Evolutionary conservation across 1,140 invertebrate species (phyloP), one percentile per base, ranked within the genome.

Genomic region (Maniola jurtina): DNA sequence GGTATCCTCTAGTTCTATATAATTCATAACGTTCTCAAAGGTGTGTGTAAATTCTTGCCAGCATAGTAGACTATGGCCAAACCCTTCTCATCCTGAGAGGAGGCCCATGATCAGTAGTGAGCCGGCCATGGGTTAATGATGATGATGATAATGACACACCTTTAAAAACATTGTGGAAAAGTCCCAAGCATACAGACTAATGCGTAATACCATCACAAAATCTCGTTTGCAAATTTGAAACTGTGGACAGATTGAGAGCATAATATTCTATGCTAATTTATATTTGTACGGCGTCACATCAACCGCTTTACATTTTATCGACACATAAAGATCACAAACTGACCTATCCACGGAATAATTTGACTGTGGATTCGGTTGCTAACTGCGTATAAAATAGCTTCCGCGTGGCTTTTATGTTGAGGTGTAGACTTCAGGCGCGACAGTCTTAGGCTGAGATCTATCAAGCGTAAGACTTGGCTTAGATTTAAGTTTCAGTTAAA

Each of bases 271-370:
- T 55, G 52, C 52, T 34, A 55, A 55, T 55, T 55, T 55, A 55
- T 9, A 34, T 55, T 55, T 55, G 7, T 55, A 55, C 52, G 52
- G 52, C 52, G 42, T 45, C 52, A 25, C 11, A 13, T 25, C 7
- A 15, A 34, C 52, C 33, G 25, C 25, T 34, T 52, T 15, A 15
- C 54, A 14, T 56, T 40, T 40, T 57, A 40, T 57, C 35, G 55
- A 57, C 55, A 25, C 55, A 57, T 38, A 57, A 38, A 57, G 55
- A 34, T 57, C 55, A 57, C 55, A 40, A 38, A 57, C 55, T 57
- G 55, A 57, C 55, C 55, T 57, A 57, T 57, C 55, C 55, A 57
- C 55, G 13, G 34, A 38, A 57, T 38, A 38, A 13, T 57, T 57
- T 40, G 14, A 57, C 25, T 40, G 11, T 57, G 8, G 35, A 57